Percentiles rank a stretch among this genome's conserved stretches.
Conservation (phyloP, 1,140 invertebrate species). For the Sycophaga agraensis region DNA sequence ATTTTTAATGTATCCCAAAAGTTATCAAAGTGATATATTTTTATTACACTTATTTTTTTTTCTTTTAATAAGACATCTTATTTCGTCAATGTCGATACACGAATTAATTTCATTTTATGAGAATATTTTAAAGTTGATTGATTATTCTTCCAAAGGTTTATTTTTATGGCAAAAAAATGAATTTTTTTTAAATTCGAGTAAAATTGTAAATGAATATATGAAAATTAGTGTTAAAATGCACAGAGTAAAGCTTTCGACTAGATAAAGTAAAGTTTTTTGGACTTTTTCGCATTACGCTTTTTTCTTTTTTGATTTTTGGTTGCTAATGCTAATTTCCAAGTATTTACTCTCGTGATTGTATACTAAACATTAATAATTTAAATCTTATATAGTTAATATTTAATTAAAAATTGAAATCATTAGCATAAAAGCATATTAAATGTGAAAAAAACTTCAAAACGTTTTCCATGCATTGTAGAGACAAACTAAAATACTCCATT, state of each 20-base stretch:
- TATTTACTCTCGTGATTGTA: slow-evolving; percentile 16
- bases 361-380: slow-evolving; percentile 11
- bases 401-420: slow-evolving; percentile 6
- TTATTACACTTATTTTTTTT: slow-evolving; percentile 16
- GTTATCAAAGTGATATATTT: background rate
- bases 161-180: background rate
- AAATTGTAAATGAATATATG: background rate
- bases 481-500: slow-evolving; percentile 48
- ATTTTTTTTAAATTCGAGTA: background rate
- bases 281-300: background rate
- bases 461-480: slow-evolving; percentile 11
- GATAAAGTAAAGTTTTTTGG: background rate
- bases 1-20: slow-evolving; percentile 8
- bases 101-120: slow-evolving; percentile 7
- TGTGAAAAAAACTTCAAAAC: slow-evolving; percentile 9
- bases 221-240: slow-evolving; percentile 11
- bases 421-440: slow-evolving; percentile 29
- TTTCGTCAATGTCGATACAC: slow-evolving; percentile 7
- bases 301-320: background rate
- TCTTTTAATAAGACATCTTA: slow-evolving; percentile 12
- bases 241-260: background rate
- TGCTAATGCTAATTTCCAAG: slow-evolving; percentile 2
- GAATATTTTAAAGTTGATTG: background rate
- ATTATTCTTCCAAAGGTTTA: background rate
- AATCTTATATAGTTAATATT: slow-evolving; percentile 18